Percentiles rank a stretch among this genome's conserved stretches.
phyloP scores from a whole-genome alignment of 1,140 invertebrate species.

The Stratiolaelaps scimitus region DNA sequence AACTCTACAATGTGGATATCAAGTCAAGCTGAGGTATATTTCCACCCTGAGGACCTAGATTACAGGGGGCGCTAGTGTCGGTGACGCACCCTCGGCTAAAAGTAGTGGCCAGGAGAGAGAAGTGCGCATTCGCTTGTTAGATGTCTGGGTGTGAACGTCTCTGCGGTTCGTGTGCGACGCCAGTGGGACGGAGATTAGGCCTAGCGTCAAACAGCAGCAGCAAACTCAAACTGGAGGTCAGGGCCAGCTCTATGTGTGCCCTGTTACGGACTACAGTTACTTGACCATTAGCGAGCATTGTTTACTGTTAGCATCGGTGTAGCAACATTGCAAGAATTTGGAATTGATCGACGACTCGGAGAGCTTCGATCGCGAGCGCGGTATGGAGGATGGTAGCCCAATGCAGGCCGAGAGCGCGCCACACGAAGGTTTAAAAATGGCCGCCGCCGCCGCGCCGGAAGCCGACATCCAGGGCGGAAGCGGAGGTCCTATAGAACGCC shows the following conservation, averaged over 20 bases:
- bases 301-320: too few species aligned
- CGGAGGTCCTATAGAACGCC: too few species aligned
- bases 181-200: too few species aligned
- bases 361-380: neutral
- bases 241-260: neutral
- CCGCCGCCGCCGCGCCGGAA: neutral
- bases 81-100: constrained; percentile 4
- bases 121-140: constrained; percentile 27
- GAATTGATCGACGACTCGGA: too few species aligned
- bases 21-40: neutral
- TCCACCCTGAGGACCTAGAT: constrained; percentile 8
- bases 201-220: too few species aligned
- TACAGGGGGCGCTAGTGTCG: neutral
- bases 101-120: neutral
- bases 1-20: too few species aligned
- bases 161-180: neutral
- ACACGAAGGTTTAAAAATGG: constrained; percentile 22
- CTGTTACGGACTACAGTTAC: constrained; percentile 27
- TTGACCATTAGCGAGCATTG: constrained; percentile 1
- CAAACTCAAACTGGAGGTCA: too few species aligned
- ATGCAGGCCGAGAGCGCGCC: constrained; percentile 16
- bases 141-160: constrained; percentile 10
- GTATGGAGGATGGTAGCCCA: neutral
- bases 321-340: too few species aligned
- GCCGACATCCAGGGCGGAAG: too few species aligned